Conservation (phyloP, 2,797 vertebrate genomes). For the Anolis apletophallus region DNA sequence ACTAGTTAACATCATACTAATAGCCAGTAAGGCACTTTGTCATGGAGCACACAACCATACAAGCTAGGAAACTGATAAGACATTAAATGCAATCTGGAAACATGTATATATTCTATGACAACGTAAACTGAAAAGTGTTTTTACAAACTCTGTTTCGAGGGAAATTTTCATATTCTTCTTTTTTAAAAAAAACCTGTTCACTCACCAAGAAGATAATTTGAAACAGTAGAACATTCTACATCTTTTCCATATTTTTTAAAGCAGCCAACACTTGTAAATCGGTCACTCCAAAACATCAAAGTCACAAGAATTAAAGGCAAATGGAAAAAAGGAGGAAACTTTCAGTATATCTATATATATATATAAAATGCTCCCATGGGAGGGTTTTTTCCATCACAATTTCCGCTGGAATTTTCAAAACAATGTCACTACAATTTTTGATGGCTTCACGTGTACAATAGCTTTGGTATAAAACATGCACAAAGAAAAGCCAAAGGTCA, state of each 20-base stretch:
- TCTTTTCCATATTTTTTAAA: neutral
- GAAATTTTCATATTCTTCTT: slow-evolving; percentile 19
- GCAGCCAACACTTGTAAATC: slow-evolving; percentile 48
- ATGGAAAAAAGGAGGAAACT: neutral
- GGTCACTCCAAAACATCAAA: slow-evolving; percentile 53
- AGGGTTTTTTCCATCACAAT: neutral
- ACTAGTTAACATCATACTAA: slow-evolving; percentile 55
- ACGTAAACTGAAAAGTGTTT: slow-evolving; percentile 11
- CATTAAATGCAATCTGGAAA: slow-evolving; percentile 9
- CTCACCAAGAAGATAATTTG: slow-evolving; percentile 40
- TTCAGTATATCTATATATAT: slow-evolving; percentile 25
- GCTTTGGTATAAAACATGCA: slow-evolving; percentile 79
- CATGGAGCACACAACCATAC: slow-evolving; percentile 61
- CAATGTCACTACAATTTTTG: slow-evolving; percentile 61
- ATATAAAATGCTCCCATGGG: slow-evolving; percentile 63
- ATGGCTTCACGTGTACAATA: slow-evolving; percentile 71
- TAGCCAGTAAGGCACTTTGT: slow-evolving; percentile 82
- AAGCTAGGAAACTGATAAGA: slow-evolving; percentile 62
- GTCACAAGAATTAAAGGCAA: slow-evolving; percentile 59
- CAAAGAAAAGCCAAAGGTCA: slow-evolving; percentile 65
- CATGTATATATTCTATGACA: slow-evolving; percentile 47
- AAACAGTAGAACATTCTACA: slow-evolving; percentile 45
- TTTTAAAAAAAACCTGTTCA: slow-evolving; percentile 32
- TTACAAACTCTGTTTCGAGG: slow-evolving; percentile 30
- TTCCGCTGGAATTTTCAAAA: slow-evolving; percentile 37